Evolutionary conservation across 2,797 vertebrate species (phyloP).

Genomic region (Oreortyx pictus): DNA sequence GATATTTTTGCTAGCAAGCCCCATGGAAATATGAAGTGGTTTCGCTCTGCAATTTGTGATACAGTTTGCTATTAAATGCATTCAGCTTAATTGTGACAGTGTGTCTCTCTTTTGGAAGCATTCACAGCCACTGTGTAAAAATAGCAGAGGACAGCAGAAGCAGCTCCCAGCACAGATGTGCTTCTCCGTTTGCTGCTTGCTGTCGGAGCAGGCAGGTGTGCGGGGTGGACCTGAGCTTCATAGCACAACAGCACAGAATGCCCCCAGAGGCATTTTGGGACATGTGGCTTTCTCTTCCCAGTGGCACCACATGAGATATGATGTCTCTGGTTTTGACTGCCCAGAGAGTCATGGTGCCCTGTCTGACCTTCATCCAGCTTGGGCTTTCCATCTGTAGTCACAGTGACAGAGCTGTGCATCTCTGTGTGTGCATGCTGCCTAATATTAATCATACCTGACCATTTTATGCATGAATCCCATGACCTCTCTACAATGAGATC

Average conservation of each 20-base stretch:
- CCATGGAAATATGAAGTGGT: slow-evolving; percentile 57
- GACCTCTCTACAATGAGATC: slow-evolving; percentile 33
- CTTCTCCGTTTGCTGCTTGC: not conserved
- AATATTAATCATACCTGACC: not conserved
- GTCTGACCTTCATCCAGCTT: not conserved
- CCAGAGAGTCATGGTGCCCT: accelerated
- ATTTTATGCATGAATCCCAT: not conserved
- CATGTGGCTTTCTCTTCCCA: not conserved
- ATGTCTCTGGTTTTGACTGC: not conserved
- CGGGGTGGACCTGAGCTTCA: not conserved
- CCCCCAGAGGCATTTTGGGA: not conserved
- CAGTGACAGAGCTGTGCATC: not conserved
- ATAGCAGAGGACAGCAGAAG: slow-evolving; percentile 46
- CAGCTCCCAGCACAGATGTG: slow-evolving; percentile 53
- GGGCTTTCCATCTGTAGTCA: not conserved
- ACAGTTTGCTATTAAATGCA: not conserved
- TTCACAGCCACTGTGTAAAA: slow-evolving; percentile 41
- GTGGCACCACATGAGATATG: not conserved
- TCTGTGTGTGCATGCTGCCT: not conserved
- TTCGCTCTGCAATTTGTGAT: slow-evolving; percentile 40
- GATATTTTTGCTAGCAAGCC: slow-evolving; percentile 56
- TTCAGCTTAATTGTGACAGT: slow-evolving; percentile 48
- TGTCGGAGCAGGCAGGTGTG: slow-evolving; percentile 27
- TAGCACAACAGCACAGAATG: not conserved
- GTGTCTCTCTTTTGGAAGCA: slow-evolving; percentile 26